Evolutionary conservation across 2,888 invertebrate species (phyloP), one percentile per base, ranked within the genome.

Genomic region (Lissonota sp.): DNA sequence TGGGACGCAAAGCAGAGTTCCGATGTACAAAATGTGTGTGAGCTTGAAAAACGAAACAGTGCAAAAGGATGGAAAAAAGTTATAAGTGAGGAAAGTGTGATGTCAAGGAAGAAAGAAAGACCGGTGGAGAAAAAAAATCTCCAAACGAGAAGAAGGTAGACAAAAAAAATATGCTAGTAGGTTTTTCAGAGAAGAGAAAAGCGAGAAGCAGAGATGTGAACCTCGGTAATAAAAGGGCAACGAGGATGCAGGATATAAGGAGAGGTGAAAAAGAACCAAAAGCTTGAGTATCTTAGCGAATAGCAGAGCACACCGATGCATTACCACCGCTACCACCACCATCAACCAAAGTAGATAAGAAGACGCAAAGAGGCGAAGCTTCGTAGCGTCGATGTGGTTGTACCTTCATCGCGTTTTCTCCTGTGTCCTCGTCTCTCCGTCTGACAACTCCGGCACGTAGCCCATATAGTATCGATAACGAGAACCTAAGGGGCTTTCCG

Each of bases 401-500:
- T 69, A 64, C 69, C 63, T 70, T 57, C 26, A 12, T 40, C 67
- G 6, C 12, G 37, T 55, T 7, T 64, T 40, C 49, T 26, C 57
- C 37, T 42, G 10, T 12, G 7, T 55, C 26, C 26, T 51, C 69
- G 40, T 37, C 46, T 6, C 42, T 7, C 14, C 46, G 26, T 44
- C 60, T 70, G 70, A 71, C 71, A 73, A 2, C 80, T 73, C 73
- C 72, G 80, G 82, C 79, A 75, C 77, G 82, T 83, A 84, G 83
- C 83, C 84, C 84, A 84, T 86, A 84, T 85, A 84, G 83, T 80
- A 63, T 81, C 84, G 86, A 85, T 86, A 86, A 86, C 84, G 76
- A 80, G 76, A 78, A 82, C 85, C 84, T 82, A 79, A 83, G 83
- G 73, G 79, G 66, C 77, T 82, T 82, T 72, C 75, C 82, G 60